These are phyloP conservation scores for Agrochola litura DNA, from an alignment of 2,888 invertebrate species.

Conservation along the genomic window DNA sequence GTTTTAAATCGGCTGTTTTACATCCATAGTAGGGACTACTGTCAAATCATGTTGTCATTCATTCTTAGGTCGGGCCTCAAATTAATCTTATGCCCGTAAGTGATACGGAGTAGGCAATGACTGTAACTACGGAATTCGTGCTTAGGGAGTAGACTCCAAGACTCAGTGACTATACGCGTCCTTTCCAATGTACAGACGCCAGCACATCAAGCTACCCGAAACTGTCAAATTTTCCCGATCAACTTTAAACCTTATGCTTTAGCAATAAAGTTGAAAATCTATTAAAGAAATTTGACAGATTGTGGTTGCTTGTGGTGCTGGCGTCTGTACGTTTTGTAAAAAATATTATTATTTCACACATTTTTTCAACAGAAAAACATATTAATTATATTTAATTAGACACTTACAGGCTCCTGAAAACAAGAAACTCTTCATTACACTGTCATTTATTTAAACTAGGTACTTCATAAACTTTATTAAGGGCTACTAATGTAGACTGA, in stretches of 20 bases:
- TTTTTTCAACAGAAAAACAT: background rate
- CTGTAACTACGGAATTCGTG: background rate
- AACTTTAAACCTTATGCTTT: too few relatives aligned
- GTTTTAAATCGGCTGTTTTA: too few relatives aligned
- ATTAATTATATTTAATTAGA: background rate
- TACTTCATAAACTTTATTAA: background rate
- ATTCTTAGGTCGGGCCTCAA: background rate
- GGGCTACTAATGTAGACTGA: background rate
- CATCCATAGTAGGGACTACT: background rate
- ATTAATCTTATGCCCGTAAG: background rate
- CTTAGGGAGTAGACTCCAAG: background rate
- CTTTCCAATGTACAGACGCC: background rate
- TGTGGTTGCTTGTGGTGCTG: too few relatives aligned
- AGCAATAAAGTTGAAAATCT: too few relatives aligned
- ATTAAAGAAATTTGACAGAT: too few relatives aligned
- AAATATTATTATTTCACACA: background rate
- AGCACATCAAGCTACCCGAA: too few relatives aligned
- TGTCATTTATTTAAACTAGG: background rate
- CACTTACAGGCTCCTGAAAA: constrained; percentile 3
- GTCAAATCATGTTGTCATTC: background rate
- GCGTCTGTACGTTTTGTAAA: background rate
- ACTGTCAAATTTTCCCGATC: too few relatives aligned
- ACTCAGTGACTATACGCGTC: background rate
- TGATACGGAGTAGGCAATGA: background rate
- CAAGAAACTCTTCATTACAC: background rate